Evolutionary conservation across 2,888 invertebrate genomes (phyloP).

Genomic region (Morinoia aosen): DNA sequence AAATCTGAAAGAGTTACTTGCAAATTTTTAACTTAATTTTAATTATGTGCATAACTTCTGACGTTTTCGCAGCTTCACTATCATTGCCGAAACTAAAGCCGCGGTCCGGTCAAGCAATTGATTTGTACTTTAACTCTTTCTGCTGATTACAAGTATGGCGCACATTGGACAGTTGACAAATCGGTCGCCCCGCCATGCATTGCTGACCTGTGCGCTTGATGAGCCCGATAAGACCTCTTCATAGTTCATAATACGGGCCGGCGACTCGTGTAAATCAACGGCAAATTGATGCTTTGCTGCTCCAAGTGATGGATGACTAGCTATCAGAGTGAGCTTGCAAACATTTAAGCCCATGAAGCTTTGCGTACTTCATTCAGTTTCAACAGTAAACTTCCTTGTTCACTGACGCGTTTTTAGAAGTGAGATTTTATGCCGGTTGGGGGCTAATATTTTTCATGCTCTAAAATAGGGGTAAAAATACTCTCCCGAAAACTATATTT

Average conservation of each 20-base stretch:
- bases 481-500: not conserved
- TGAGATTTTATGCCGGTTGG: not conserved
- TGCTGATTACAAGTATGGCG: not conserved
- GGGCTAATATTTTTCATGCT: not conserved
- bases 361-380: not conserved
- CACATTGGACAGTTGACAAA: not conserved
- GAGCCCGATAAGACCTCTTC: not conserved
- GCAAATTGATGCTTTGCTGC: slow-evolving; percentile 36
- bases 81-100: not conserved
- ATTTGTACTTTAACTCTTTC: not conserved
- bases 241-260: not conserved
- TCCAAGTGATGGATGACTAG: not conserved
- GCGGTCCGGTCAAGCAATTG: not conserved
- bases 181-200: not conserved
- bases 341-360: not conserved
- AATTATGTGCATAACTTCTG: not conserved
- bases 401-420: not conserved
- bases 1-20: not conserved
- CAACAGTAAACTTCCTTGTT: not conserved
- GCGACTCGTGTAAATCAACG: slow-evolving; percentile 6
- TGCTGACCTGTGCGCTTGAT: not conserved
- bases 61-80: not conserved
- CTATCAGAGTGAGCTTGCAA: not conserved
- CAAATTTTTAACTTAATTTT: not conserved
- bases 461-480: not conserved